These are phyloP conservation scores for Melikaiella ostensackeni DNA, from an alignment of 2,888 invertebrate genomes.

Conservation along the genomic window DNA sequence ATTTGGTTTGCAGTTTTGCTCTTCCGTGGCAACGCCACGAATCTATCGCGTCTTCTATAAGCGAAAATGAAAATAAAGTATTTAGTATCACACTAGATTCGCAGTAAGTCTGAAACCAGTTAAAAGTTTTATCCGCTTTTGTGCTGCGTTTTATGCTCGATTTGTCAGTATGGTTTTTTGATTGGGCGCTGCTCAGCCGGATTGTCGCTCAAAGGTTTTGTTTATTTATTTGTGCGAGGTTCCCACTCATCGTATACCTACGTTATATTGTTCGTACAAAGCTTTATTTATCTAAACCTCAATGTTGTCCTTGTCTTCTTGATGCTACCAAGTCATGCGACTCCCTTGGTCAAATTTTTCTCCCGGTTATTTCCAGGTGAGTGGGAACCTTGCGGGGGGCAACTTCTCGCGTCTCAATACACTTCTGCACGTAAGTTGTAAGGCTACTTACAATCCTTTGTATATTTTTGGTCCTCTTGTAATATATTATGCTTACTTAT, in stretches of 20 bases:
- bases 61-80: constrained; percentile 68
- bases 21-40: constrained; percentile 66
- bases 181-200: constrained; percentile 21
- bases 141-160: constrained; percentile 37
- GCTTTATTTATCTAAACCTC: constrained; percentile 13
- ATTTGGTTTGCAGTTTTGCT: constrained; percentile 68
- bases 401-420: constrained; percentile 72
- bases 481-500: constrained; percentile 28
- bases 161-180: constrained; percentile 28
- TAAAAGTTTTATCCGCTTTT: constrained; percentile 55
- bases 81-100: constrained; percentile 70
- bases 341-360: constrained; percentile 68
- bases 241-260: constrained; percentile 69
- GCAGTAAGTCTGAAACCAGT: constrained; percentile 66
- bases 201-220: constrained; percentile 27
- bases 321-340: constrained; percentile 51
- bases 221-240: constrained; percentile 64
- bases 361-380: constrained; percentile 76
- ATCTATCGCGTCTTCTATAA: constrained; percentile 64
- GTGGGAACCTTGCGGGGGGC: constrained; percentile 74
- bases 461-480: constrained; percentile 27
- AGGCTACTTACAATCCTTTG: constrained; percentile 58
- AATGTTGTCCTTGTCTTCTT: constrained; percentile 47
- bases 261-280: constrained; percentile 50
- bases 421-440: constrained; percentile 74